These are phyloP conservation scores for Peromyscus maniculatus DNA, from an alignment of 2,113 vertebrate genomes.

Conservation along the genomic window DNA sequence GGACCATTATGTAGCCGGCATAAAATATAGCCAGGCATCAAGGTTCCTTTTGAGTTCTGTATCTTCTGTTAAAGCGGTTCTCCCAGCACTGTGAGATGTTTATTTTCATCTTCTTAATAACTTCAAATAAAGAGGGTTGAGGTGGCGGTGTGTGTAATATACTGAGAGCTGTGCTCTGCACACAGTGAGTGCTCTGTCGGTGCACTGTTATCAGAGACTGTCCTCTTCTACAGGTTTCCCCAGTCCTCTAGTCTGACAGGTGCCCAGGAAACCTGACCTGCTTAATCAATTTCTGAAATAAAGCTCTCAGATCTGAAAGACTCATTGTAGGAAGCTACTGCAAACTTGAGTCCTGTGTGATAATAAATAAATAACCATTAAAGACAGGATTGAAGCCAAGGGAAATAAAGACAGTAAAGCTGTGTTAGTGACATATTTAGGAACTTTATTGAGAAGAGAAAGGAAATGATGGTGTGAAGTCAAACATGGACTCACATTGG, in stretches of 20 bases:
- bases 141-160: neutral
- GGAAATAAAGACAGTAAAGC: slow-evolving; percentile 40
- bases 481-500: neutral
- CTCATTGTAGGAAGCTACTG: slow-evolving; percentile 12
- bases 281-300: neutral
- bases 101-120: slow-evolving; percentile 14
- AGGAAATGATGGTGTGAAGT: neutral
- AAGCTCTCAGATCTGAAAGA: slow-evolving; percentile 12
- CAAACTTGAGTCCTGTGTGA: slow-evolving; percentile 20
- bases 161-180: slow-evolving; percentile 31
- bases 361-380: slow-evolving; percentile 46
- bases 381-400: slow-evolving; percentile 34
- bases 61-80: slow-evolving; percentile 8
- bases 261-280: slow-evolving; percentile 23
- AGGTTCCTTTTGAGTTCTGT: slow-evolving; percentile 36
- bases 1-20: neutral
- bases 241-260: neutral
- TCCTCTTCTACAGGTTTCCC: neutral
- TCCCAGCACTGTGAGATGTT: neutral
- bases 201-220: neutral
- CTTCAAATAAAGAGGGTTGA: neutral
- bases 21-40: neutral
- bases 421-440: slow-evolving; percentile 3
- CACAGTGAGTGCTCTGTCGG: neutral
- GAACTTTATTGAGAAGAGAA: slow-evolving; percentile 41